These are phyloP conservation scores for Digitonthophagus gazella DNA, from an alignment of 2,888 invertebrate species.

Conservation along the genomic window DNA sequence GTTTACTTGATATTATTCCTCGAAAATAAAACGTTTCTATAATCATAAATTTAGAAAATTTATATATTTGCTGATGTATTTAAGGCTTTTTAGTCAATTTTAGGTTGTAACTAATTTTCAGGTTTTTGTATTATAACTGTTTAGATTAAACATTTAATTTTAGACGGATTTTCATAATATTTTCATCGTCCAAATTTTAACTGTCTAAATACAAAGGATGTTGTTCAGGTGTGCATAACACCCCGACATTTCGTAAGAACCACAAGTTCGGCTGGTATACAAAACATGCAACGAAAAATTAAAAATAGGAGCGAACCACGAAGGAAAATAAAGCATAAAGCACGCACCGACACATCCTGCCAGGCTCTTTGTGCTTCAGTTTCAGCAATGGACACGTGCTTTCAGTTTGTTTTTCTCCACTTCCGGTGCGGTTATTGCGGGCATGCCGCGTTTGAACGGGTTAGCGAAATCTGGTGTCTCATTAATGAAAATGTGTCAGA, in stretches of 20 bases:
- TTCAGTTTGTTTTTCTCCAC: constrained; percentile 42
- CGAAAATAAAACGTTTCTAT: background rate
- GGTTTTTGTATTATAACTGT: background rate
- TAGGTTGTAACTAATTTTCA: too few relatives aligned
- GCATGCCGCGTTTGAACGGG: constrained; percentile 22
- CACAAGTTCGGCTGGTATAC: background rate
- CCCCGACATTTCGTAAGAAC: background rate
- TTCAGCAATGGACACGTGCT: constrained; percentile 42
- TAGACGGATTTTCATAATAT: too few relatives aligned
- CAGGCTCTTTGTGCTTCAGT: constrained; percentile 15
- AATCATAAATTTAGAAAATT: background rate
- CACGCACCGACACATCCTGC: constrained; percentile 22
- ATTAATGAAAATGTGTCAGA: constrained; percentile 28
- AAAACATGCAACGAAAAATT: constrained; percentile 6
- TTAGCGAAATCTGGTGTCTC: constrained; percentile 26
- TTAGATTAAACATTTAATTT: constrained; percentile 9
- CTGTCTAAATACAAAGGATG: background rate
- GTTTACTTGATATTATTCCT: background rate
- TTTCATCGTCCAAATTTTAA: background rate
- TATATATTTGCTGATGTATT: background rate
- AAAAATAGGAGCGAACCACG: constrained; percentile 14
- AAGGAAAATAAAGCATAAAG: constrained; percentile 18
- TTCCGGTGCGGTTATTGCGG: constrained; percentile 35
- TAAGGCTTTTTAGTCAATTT: too few relatives aligned
- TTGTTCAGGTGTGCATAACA: background rate